Base-by-base conservation (phyloP, 2,888 invertebrate genomes). In the Minunthozetes semirufus region DNA sequence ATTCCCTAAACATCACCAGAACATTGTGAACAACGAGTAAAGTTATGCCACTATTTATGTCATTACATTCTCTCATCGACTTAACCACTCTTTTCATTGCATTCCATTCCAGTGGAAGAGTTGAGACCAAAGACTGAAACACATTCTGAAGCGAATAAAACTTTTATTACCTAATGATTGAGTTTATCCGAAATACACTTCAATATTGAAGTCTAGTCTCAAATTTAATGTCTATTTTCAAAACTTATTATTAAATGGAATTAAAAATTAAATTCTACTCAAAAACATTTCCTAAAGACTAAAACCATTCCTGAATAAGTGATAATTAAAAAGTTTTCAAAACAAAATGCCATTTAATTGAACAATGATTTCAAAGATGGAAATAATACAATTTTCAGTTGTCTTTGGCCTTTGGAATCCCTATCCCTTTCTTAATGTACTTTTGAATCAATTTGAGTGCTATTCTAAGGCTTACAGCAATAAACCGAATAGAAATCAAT, bases 271-370 rank as follows among this genome's bases (percentile, higher is more conserved):
- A 50, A 50, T 17, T 50, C 50, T 50, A 56, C 25, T 56, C 19
- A 11, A 56, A 56, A 56, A 22, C 25, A 33, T 19, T 56, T 25
- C 19, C 17, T 50, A 56, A 56, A 25, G 56, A 56, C 56, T 56
- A 1, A 61, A 61, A 61, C 33, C 3, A 17, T 61, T 61, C 2
- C 13, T 13, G 19, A 19, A 19, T 53, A 61, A 61, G 29, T 22
- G 33, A 15, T 61, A 61, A 61, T 61, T 61, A 61, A 61, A 61
- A 61, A 61, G 61, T 61, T 61, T 33, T 61, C 13, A 6, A 1
- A 61, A 19, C 19, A 61, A 61, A 61, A 61, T 61, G 33, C n/a
- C 61, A 5, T 61, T n/a, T 61, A 61, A 61, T 61, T 61, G 61
- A 17, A 33, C n/a, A 25, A 29, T 33, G 33, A 61, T 5, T 61